A percentile compares a stretch with the other conserved stretches of the same genome.
Conservation (phyloP, 37 sponge, comb jelly and placozoan species). For the Diacarnus erythraeanus region DNA sequence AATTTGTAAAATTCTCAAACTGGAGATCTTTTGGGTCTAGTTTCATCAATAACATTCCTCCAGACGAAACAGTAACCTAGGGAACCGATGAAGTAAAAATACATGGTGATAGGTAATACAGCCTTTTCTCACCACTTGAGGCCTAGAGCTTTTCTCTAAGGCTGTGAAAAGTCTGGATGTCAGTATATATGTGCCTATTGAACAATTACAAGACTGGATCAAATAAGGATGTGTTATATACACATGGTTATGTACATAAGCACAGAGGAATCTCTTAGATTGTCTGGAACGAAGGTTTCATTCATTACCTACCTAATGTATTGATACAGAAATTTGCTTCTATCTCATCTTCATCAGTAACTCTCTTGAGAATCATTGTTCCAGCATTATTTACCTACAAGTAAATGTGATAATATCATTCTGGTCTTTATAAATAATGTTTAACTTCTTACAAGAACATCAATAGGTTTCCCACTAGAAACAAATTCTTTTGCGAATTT, state of each 20-base stretch:
- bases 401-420: not conserved
- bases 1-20: conserved; percentile 45
- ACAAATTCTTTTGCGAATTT: conserved; percentile 75
- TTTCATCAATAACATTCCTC: conserved; percentile 85
- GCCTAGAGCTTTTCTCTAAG: conserved; percentile 43
- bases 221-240: too few relatives aligned
- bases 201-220: not conserved
- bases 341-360: conserved; percentile 65
- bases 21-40: conserved; percentile 81
- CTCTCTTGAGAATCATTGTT: conserved; percentile 69
- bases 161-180: conserved; percentile 75
- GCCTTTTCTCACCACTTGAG: conserved; percentile 44
- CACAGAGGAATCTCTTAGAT: not conserved
- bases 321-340: conserved; percentile 94
- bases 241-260: too few relatives aligned
- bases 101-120: not conserved
- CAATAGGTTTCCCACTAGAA: conserved; percentile 50
- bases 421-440: not conserved
- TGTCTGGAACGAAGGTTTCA: not conserved
- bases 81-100: not conserved
- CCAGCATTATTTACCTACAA: conserved; percentile 91
- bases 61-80: conserved; percentile 85
- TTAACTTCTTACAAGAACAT: conserved; percentile 65
- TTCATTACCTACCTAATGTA: conserved; percentile 63
- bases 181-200: conserved; percentile 70